Base-by-base conservation (phyloP, 2,797 vertebrate species). In the Pseudomugil gertrudae region DNA sequence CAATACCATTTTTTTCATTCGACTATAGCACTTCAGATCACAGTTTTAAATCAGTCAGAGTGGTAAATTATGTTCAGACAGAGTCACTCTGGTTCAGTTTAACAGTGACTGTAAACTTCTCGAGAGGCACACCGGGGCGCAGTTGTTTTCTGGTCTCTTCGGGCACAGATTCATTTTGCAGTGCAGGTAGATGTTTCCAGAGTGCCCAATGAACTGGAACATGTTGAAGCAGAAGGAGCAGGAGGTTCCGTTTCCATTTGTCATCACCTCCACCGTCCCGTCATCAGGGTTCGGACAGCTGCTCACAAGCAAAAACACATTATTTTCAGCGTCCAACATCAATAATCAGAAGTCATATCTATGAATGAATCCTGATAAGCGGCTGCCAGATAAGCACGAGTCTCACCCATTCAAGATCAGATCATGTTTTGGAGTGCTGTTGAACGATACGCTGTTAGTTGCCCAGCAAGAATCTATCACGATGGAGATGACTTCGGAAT, bases 401-500 rank as follows among this genome's bases (percentile, higher is more conserved):
- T 53, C 74, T 76, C 67, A 83, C 83, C 78, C 27, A 0, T 40
- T 7, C 0, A 1, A 5, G 17, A 85, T 69, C 27, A 85, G 80
- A 21, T 76, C 11, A 11, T 83, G 66, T 79, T 15, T 78, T 8
- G n/a, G 1, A 6, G 0, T 26, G 13, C 15, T 36, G 4, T 3
- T 8, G 7, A 35, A 0, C 6, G 21, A n/a, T 1, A 3, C 0
- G 0, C 38, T 52, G 23, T 26, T 2, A 1, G 74, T 83, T 9
- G 74, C 80, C 80, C 80, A 85, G 72, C 83, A 85, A 32, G 66
- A 73, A 8, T 80, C 60, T 0, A 19, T 76, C 19, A 78, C 74
- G 35, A 82, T 0, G 6, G 33, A 9, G 0, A 85, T 30, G 2
- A 33, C 0, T 0, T 7, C 5, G 0, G 0, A 30, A 1, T 80